A percentile compares a stretch with the other conserved stretches of the same genome.
Evolutionary conservation across 92 coral and sea anemone genomes (phyloP).

Genomic region (Palythoa grandiflora): DNA sequence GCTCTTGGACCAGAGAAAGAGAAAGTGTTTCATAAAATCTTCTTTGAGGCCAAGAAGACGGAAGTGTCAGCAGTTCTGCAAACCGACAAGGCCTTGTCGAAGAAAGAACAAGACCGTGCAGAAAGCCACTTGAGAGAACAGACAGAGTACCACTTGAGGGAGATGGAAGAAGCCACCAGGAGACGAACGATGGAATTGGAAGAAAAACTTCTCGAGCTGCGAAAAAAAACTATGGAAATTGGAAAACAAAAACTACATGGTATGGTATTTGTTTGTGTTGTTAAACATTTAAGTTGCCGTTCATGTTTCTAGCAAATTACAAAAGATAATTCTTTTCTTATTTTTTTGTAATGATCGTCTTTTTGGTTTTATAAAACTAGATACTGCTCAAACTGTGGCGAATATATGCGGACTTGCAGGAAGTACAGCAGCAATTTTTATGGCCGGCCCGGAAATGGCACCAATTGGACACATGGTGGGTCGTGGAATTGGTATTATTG

Average conservation of each 20-base stretch:
- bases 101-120: background rate
- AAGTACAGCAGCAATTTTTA: background rate
- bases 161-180: background rate
- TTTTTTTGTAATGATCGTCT: background rate
- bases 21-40: constrained; percentile 19
- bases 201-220: background rate
- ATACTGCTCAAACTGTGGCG: background rate
- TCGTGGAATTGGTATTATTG: too few relatives aligned
- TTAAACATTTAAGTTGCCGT: background rate
- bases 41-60: background rate
- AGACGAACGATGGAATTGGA: background rate
- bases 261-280: too few relatives aligned
- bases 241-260: too few relatives aligned
- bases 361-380: too few relatives aligned
- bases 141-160: background rate
- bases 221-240: background rate
- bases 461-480: too few relatives aligned
- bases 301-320: background rate
- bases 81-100: too few relatives aligned
- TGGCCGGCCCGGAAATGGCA: background rate
- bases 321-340: too few relatives aligned
- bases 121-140: background rate
- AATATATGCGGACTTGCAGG: constrained; percentile 9
- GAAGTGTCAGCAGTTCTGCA: too few relatives aligned
- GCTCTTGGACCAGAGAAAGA: constrained; percentile 37